phyloP scores from a whole-genome alignment of 2,888 invertebrate species.

The Hydroisotoma schaefferi region DNA sequence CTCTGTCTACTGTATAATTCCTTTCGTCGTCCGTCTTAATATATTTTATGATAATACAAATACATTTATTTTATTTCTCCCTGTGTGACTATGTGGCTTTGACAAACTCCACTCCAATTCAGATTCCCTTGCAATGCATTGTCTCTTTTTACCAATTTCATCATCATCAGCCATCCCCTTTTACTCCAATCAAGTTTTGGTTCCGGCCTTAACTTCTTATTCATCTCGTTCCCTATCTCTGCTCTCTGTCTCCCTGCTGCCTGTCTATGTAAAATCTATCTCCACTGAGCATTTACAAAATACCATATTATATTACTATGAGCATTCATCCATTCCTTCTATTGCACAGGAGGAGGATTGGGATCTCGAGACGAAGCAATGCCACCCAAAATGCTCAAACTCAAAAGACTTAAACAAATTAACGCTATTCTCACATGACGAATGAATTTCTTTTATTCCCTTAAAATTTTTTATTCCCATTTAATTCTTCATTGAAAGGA shows the following conservation, averaged over 20 bases:
- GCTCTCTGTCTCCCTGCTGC: not conserved
- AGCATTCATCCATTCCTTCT: slow-evolving; percentile 12
- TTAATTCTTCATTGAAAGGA: slow-evolving; percentile 1
- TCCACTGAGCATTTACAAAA: not conserved
- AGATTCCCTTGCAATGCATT: slow-evolving; percentile 2
- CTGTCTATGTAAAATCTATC: not conserved
- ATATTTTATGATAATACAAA: too few relatives aligned
- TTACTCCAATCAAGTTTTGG: slow-evolving; percentile 18
- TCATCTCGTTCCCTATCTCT: not conserved
- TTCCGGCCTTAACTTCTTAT: slow-evolving; percentile 9
- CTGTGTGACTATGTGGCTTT: slow-evolving; percentile 27
- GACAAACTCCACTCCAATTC: slow-evolving; percentile 15
- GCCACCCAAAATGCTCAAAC: slow-evolving; percentile 49
- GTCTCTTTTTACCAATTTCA: slow-evolving; percentile 20
- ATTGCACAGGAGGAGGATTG: slow-evolving; percentile 18
- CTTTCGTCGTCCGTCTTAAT: too few relatives aligned
- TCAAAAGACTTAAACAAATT: slow-evolving; percentile 48
- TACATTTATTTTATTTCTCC: too few relatives aligned
- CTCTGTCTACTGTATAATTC: not conserved
- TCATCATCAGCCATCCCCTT: too few relatives aligned
- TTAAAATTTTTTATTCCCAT: slow-evolving; percentile 10
- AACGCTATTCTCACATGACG: slow-evolving; percentile 49
- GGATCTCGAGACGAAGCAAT: slow-evolving; percentile 23
- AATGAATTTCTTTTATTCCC: slow-evolving; percentile 45
- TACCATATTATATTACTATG: not conserved